Conservation (phyloP, 2,888 invertebrate genomes). For the Ferdinandea cuprea region DNA sequence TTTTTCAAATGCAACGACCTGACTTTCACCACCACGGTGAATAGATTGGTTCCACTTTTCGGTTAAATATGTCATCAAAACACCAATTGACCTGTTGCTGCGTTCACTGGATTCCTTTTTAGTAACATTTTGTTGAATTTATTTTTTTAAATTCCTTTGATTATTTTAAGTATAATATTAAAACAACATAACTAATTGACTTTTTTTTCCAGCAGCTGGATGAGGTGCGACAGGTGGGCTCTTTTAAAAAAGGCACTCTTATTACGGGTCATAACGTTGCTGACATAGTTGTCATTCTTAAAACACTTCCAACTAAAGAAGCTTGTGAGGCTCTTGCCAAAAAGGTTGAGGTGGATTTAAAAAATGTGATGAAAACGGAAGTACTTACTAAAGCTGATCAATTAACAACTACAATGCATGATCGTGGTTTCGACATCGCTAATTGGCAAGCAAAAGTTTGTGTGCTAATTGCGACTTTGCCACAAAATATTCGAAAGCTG, state of each 20-base stretch:
- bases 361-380: slow-evolving; percentile 87
- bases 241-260: slow-evolving; percentile 99
- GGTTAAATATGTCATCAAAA: too few relatives aligned
- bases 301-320: slow-evolving; percentile 97
- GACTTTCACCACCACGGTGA: too few relatives aligned
- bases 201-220: slow-evolving; percentile 88
- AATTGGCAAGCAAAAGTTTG: slow-evolving; percentile 93
- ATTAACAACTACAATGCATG: slow-evolving; percentile 84
- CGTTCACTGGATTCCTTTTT: too few relatives aligned
- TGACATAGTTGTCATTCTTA: slow-evolving; percentile 97
- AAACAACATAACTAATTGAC: background rate
- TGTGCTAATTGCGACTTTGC: slow-evolving; percentile 96
- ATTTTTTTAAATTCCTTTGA: too few relatives aligned
- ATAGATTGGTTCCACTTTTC: too few relatives aligned
- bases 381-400: slow-evolving; percentile 86
- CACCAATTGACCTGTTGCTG: too few relatives aligned
- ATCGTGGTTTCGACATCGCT: slow-evolving; percentile 94
- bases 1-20: too few relatives aligned
- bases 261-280: slow-evolving; percentile 97
- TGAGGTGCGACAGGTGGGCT: slow-evolving; percentile 98
- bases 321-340: slow-evolving; percentile 96
- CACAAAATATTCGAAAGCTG: slow-evolving; percentile 95
- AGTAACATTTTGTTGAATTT: too few relatives aligned
- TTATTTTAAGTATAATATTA: too few relatives aligned
- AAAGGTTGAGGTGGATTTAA: slow-evolving; percentile 93